Conservation (phyloP, 1,140 invertebrate species). For the Eupristina koningsbergeri region DNA sequence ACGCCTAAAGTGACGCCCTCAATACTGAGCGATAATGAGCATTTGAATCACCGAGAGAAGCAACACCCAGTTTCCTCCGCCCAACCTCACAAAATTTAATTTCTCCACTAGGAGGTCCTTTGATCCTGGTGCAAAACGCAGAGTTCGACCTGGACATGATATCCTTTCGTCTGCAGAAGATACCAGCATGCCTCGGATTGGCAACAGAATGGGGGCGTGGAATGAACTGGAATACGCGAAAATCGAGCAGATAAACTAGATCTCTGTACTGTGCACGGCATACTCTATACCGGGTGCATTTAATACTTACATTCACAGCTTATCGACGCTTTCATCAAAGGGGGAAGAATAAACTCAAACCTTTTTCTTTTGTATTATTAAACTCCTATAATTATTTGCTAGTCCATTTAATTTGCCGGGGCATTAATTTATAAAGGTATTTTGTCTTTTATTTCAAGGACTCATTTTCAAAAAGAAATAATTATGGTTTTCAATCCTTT, state of each 20-base stretch:
- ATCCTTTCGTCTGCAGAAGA: background rate
- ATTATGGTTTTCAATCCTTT: too few species aligned
- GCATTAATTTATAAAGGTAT: background rate
- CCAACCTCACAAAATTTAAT: too few species aligned
- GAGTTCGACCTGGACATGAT: background rate
- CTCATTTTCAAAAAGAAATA: background rate
- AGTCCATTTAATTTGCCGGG: background rate
- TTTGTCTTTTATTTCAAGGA: background rate
- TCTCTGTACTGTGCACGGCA: too few species aligned
- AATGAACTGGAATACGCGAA: background rate
- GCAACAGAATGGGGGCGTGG: background rate
- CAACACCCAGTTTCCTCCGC: slow-evolving; percentile 8
- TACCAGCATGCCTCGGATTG: background rate
- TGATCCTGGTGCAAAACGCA: background rate
- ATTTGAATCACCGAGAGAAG: slow-evolving; percentile 26
- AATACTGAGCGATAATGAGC: slow-evolving; percentile 40
- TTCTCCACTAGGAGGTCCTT: background rate
- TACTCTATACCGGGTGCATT: background rate
- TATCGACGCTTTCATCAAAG: background rate
- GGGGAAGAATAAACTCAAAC: background rate
- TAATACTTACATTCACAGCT: background rate
- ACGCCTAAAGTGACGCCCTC: background rate
- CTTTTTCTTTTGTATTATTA: background rate
- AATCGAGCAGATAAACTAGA: background rate
- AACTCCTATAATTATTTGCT: background rate